These are phyloP conservation scores for Microctonus brassicae DNA, from an alignment of 2,888 invertebrate species.

Conservation along the genomic window DNA sequence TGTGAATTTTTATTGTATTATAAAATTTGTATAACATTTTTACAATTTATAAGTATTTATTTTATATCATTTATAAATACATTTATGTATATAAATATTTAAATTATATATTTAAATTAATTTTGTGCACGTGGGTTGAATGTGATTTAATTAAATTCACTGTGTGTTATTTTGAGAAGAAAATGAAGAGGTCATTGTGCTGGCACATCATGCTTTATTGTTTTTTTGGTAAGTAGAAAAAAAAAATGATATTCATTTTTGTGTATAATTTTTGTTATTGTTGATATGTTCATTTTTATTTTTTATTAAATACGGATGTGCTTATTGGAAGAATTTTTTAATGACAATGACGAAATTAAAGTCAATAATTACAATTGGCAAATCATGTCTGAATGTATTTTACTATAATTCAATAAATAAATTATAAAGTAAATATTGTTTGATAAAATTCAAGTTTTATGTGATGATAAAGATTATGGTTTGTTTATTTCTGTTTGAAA, in stretches of 20 bases:
- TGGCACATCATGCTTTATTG: constrained; percentile 37
- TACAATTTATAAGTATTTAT: too few species aligned
- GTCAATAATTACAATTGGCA: too few species aligned
- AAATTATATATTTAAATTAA: background rate
- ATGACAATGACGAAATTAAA: background rate
- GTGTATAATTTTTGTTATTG: too few species aligned
- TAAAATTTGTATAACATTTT: too few species aligned
- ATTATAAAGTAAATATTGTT: too few species aligned
- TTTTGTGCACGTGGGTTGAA: background rate
- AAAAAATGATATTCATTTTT: background rate
- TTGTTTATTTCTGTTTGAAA: too few species aligned
- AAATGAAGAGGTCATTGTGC: constrained; percentile 33
- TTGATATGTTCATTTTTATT: background rate
- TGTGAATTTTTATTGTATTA: too few species aligned
- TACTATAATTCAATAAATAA: too few species aligned
- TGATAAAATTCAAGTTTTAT: too few species aligned
- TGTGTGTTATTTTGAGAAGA: background rate
- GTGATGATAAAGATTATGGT: too few species aligned
- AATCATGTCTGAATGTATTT: too few species aligned
- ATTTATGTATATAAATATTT: background rate
- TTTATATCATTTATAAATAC: background rate
- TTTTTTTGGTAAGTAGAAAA: constrained; percentile 42
- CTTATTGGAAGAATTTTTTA: too few species aligned
- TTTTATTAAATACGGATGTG: background rate
- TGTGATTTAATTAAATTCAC: background rate